Evolutionary conservation across 2,888 invertebrate genomes (phyloP), one percentile per base, ranked within the genome.

Genomic region (Thyatira batis): DNA sequence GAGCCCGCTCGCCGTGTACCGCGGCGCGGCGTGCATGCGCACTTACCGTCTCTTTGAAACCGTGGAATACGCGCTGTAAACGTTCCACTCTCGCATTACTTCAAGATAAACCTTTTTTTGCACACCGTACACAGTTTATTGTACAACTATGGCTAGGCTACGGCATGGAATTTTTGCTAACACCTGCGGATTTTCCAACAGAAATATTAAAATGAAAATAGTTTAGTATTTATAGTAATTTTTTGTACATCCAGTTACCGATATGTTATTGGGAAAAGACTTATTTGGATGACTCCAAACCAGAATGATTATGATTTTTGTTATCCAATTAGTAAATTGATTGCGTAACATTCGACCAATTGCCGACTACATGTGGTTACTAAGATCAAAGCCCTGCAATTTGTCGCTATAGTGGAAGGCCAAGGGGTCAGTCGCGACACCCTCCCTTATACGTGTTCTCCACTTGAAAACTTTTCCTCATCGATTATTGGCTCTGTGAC

Each of bases 1-100:
- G 50, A 61, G 72, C 68, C 63, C 71, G 72, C 73, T 70, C 65
- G 76, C 71, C 72, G 70, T 76, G 77, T 73, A 74, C 78, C 76
- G 80, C 82, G 83, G 74, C 73, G 61, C 62, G 39, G 39, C 70
- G 87, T 69, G 78, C 89, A 90, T 89, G 90, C 89, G 89, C 89
- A 87, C 82, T 87, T 73, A 78, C 80, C 75, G 76, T 79, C 78
- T 71, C 79, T 78, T 78, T 81, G 71, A 75, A 78, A 80, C 82
- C 80, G 84, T 87, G 76, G 78, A 78, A 81, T 74, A 79, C 78
- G 82, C 77, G 48, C 82, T 80, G 80, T 82, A 81, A 87, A 82
- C 77, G 77, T 76, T 74, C 57, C 72, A 70, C 75, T 80, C 68
- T 73, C 78, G 80, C 79, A 84, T 86, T 84, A 84, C 78, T 76